Evolutionary conservation across 2,888 invertebrate genomes (phyloP), one percentile per base, ranked within the genome.

Genomic region (Lutraria lutraria): DNA sequence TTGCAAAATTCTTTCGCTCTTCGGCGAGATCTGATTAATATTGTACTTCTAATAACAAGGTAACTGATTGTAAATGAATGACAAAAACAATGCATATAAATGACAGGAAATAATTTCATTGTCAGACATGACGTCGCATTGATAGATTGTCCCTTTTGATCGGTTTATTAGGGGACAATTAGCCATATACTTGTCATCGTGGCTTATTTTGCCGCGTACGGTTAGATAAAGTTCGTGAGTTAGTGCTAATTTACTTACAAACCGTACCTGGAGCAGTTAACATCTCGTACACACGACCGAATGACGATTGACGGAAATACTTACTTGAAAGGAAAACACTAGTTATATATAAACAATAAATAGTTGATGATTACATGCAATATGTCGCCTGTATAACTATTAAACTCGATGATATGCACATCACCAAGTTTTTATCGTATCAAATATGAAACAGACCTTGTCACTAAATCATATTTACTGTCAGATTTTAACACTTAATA

Each of bases 61-160:
- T 52, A n/a, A 13, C 21, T 52, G 43, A 63, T 63, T 63, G 63
- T 63, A 19, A 16, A 15, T 0, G 3, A 43, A 31, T 83, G 72
- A 83, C 72, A 34, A 2, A n/a, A 34, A 83, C n/a, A 43, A 2
- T 72, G 53, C 72, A 68, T 83, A 68, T 72, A 72, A 68, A 15
- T 52, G 83, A 72, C 83, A 63, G 52, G 34, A 43, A 25, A 34
- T 25, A 43, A 25, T 34, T 68, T 34, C 25, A 85, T 54, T 85
- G 85, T 85, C 85, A 85, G 10, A 21, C 21, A 19, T 85, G 85
- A 85, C 85, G 25, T 56, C 31, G 13, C 16, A 72, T 79, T 76
- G 79, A 79, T 79, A 85, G 76, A 85, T 76, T 85, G 85, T 76
- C 85, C 79, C n/a, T 54, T 52, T 13, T 85, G 79, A 85, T 76